Evolutionary conservation across 2,888 invertebrate genomes (phyloP).

Genomic region (Escarpia spicata): DNA sequence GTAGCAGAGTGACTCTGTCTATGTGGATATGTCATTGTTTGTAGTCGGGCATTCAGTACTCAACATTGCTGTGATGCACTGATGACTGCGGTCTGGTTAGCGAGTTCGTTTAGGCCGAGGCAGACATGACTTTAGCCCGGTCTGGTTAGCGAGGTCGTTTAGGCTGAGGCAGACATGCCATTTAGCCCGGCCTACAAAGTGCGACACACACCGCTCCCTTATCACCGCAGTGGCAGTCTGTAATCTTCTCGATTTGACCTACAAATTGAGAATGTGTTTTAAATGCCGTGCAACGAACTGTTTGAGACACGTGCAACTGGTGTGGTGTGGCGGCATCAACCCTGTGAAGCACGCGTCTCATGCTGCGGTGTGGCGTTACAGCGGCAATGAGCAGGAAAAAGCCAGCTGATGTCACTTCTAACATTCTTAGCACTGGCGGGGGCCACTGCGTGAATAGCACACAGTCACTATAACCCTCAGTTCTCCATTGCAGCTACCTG

Average conservation of each 20-base stretch:
- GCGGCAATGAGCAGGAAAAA: not conserved
- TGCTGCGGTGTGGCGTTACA: not conserved
- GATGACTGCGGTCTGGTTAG: not conserved
- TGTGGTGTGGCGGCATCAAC: too few relatives aligned
- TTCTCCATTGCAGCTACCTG: not conserved
- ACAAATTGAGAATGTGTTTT: slow-evolving; percentile 5
- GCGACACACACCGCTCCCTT: not conserved
- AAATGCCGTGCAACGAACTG: not conserved
- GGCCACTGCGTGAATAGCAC: not conserved
- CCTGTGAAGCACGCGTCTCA: not conserved
- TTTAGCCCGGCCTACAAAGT: not conserved
- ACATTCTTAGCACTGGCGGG: not conserved
- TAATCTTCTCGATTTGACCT: not conserved
- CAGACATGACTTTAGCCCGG: not conserved
- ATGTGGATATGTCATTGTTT: too few relatives aligned
- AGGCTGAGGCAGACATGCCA: not conserved
- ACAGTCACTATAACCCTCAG: not conserved
- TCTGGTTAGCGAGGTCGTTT: not conserved
- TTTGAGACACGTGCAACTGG: not conserved
- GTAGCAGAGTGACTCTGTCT: too few relatives aligned
- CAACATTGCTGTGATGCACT: too few relatives aligned
- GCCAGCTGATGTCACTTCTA: not conserved
- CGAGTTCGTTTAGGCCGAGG: not conserved
- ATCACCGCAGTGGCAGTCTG: not conserved
- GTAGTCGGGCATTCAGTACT: too few relatives aligned